Conservation (phyloP, 2,888 invertebrate species). For the Nymphalis polychloros region DNA sequence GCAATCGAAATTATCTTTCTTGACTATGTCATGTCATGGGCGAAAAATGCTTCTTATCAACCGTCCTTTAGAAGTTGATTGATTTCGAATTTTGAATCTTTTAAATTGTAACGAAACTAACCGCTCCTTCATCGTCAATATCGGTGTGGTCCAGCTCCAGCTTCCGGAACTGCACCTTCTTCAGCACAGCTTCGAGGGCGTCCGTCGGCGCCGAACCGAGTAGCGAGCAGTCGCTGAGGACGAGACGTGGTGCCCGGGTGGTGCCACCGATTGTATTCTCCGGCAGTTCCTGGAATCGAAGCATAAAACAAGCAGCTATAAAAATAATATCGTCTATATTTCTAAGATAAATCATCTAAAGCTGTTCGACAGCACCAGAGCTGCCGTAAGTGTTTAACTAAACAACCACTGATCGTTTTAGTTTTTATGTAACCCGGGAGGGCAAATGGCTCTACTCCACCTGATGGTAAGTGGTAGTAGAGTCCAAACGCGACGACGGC, state of each 20-base stretch:
- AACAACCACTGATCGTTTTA: no score
- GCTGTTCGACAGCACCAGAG: no score
- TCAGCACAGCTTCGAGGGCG: slow-evolving; percentile 91
- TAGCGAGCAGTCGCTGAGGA: slow-evolving; percentile 80
- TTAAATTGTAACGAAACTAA: slow-evolving; percentile 46
- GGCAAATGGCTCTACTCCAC: no score
- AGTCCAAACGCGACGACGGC: no score
- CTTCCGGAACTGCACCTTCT: slow-evolving; percentile 87
- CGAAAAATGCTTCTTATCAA: no score
- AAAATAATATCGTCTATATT: neutral
- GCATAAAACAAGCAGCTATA: neutral
- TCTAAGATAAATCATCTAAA: no score
- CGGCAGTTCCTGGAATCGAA: slow-evolving; percentile 61
- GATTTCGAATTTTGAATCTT: neutral
- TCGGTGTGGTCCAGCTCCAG: slow-evolving; percentile 86
- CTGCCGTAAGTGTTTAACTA: no score
- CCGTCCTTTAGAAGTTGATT: no score
- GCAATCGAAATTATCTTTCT: no score
- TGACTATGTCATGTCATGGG: no score
- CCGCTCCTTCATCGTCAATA: slow-evolving; percentile 87
- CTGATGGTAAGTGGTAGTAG: no score
- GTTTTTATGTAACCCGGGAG: no score
- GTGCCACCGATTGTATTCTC: slow-evolving; percentile 63
- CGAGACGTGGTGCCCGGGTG: slow-evolving; percentile 82
- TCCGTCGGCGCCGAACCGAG: slow-evolving; percentile 86